Conservation (phyloP, 2,888 invertebrate species). For the Eilema griseolum region DNA sequence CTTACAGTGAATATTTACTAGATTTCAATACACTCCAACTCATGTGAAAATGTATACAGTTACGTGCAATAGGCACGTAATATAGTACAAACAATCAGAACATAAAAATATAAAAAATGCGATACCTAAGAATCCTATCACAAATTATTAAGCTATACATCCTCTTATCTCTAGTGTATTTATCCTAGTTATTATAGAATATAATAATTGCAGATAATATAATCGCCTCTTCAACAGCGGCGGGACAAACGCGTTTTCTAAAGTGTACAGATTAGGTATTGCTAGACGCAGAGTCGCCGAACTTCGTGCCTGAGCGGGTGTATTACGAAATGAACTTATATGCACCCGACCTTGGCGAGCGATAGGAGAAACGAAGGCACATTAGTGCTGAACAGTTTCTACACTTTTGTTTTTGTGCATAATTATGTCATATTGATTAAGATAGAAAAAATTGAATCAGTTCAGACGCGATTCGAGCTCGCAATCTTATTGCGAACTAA, state of each 20-base stretch:
- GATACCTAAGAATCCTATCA: too few species aligned
- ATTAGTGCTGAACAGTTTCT: slow-evolving; percentile 26
- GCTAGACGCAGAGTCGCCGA: slow-evolving; percentile 45
- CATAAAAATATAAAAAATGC: too few species aligned
- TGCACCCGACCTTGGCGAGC: slow-evolving; percentile 33
- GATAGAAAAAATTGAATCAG: too few species aligned
- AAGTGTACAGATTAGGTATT: slow-evolving; percentile 5
- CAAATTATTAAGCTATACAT: too few species aligned
- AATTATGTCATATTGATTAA: background rate
- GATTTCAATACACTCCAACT: too few species aligned
- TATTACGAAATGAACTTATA: slow-evolving; percentile 25
- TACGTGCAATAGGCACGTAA: too few species aligned
- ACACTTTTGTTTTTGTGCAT: slow-evolving; percentile 17
- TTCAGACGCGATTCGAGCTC: too few species aligned
- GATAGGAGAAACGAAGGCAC: slow-evolving; percentile 40
- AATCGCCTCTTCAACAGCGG: background rate
- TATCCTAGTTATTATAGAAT: background rate
- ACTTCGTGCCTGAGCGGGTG: slow-evolving; percentile 22
- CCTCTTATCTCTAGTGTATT: too few species aligned
- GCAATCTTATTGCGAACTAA: too few species aligned
- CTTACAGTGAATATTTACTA: too few species aligned
- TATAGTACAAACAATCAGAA: too few species aligned
- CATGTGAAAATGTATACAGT: too few species aligned
- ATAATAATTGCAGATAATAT: background rate
- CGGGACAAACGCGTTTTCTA: slow-evolving; percentile 1